Base-by-base conservation (phyloP, 2,113 vertebrate genomes). In the Scomber colias region DNA sequence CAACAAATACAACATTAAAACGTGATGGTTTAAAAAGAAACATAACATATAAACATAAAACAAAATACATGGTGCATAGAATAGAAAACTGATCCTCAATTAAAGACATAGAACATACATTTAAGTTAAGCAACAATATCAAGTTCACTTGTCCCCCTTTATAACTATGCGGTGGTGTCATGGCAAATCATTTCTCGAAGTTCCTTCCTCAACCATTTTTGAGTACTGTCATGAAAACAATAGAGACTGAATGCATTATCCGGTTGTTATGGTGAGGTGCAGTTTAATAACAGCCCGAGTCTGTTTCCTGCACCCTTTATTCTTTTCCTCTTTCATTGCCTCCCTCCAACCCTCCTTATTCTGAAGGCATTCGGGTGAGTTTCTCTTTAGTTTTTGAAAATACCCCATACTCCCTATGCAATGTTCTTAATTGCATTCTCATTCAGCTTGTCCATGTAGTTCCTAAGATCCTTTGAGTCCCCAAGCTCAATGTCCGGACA, bases 361-460 rank as follows among this genome's bases (percentile, higher is more conserved):
- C 93, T 91, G 95, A 96, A 97, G 96, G 95, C 94, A 95, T 94
- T 96, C 92, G 91, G 95, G 95, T 95, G 94, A 96, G 94, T 92
- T 91, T 92, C 89, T 92, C 88, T 81, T 79, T 84, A 90, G 90
- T 91, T 81, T 81, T 48, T 82, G 75, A 82, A 87, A 88, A 90
- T 65, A 71, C 79, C 50, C 56, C 71, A 49, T 55, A 55, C 64
- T 49, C 71, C 79, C 91, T 95, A 96, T 72, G 81, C 94, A 31
- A 83, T 85, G 84, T 93, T 95, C 86, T 95, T 95, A 19, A 90
- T 91, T 69, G 92, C 95, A 63, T 95, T 96, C 82, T 96, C 97
- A 45, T 95, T 96, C 84, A 97, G 89, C 77, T 95, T 96, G 82
- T 97, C 97, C 96, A 95, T 95, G 91, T 96, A 96, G 93, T 94